phyloP scores from a whole-genome alignment of 2,888 invertebrate genomes.

The Melanostoma mellinum region DNA sequence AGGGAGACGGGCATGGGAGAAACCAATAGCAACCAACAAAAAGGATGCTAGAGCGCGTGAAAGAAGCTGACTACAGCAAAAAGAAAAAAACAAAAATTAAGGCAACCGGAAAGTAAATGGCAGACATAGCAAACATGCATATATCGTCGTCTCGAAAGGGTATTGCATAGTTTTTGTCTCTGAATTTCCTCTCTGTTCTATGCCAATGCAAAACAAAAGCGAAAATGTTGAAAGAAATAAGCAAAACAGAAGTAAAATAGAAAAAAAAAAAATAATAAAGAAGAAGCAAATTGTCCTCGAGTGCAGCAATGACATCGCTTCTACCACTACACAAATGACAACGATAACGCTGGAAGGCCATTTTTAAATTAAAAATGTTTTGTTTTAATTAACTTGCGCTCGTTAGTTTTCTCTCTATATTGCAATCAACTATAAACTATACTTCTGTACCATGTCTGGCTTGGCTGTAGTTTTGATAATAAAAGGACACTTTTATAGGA shows the following conservation, averaged over 20 bases:
- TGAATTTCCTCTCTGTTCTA: conserved; percentile 18
- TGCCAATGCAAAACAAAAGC: conserved; percentile 18
- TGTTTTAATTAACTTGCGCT: conserved; percentile 52
- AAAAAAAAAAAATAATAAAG: conserved; percentile 3
- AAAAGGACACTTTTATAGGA: neutral
- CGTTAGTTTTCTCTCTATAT: conserved; percentile 19
- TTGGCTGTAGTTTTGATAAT: neutral
- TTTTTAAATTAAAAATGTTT: conserved; percentile 52
- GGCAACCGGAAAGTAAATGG: conserved; percentile 25
- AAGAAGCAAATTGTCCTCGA: conserved; percentile 21
- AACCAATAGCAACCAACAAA: conserved; percentile 3
- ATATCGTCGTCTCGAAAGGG: neutral
- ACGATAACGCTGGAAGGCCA: conserved; percentile 25
- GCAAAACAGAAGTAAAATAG: neutral
- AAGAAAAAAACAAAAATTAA: neutral
- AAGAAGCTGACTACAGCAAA: neutral
- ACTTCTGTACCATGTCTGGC: neutral
- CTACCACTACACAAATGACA: conserved; percentile 1
- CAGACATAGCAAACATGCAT: conserved; percentile 6
- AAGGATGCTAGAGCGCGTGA: conserved; percentile 11
- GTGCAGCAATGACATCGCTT: conserved; percentile 17
- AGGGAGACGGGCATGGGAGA: neutral
- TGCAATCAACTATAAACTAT: conserved; percentile 13
- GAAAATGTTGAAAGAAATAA: neutral
- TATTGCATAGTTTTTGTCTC: neutral